Percentiles rank a stretch among this genome's conserved stretches.
Conservation (phyloP, 2,113 vertebrate genomes). For the Nettapus auritus region DNA sequence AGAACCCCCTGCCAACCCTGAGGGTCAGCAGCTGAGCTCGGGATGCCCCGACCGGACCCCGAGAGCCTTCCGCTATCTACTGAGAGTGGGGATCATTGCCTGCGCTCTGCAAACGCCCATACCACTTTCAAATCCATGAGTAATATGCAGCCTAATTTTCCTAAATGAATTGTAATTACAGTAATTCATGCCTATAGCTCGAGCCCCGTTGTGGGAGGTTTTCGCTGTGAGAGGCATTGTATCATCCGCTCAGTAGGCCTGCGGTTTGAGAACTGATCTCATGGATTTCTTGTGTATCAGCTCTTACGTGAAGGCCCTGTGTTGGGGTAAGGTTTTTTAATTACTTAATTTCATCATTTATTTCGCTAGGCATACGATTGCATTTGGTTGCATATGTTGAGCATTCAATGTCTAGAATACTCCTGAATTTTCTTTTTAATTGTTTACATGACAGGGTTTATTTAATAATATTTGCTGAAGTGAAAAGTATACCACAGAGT, state of each 20-base stretch:
- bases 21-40: rapidly evolving
- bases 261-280: slow-evolving; percentile 16
- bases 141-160: neutral
- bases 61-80: neutral
- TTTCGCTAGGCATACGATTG: neutral
- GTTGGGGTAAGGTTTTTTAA: neutral
- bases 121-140: neutral
- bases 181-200: slow-evolving; percentile 34
- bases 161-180: slow-evolving; percentile 58
- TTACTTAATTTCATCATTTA: neutral
- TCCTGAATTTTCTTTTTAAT: neutral
- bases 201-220: slow-evolving; percentile 12
- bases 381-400: neutral
- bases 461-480: slow-evolving; percentile 5
- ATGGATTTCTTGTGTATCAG: slow-evolving; percentile 37
- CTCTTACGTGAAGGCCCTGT: neutral
- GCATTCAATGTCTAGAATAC: neutral
- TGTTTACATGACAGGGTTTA: slow-evolving; percentile 17
- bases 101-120: neutral
- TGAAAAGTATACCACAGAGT: neutral
- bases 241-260: neutral
- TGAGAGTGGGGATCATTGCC: neutral
- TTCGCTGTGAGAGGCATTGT: neutral
- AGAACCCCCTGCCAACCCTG: neutral
- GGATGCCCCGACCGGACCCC: neutral